These are phyloP conservation scores for Sebastes diaconus DNA, from an alignment of 2,797 vertebrate genomes.

Conservation along the genomic window DNA sequence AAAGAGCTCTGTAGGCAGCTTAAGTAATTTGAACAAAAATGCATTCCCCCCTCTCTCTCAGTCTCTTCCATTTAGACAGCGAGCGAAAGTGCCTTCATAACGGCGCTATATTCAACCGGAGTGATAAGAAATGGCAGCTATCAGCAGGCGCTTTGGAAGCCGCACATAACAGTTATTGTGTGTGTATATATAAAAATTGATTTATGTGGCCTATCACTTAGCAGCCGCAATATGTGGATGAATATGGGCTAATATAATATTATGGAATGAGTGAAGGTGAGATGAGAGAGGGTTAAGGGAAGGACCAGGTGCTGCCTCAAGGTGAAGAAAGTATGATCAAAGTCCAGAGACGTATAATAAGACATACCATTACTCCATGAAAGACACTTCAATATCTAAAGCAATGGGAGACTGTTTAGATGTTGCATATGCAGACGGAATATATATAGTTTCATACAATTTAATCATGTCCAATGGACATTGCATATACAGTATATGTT, in stretches of 20 bases:
- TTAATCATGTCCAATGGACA: neutral
- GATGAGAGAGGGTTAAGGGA: constrained; percentile 51
- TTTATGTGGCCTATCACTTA: constrained; percentile 72
- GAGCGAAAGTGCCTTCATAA: constrained; percentile 66
- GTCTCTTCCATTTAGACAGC: constrained; percentile 58
- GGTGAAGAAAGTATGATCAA: constrained; percentile 47
- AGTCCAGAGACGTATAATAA: neutral
- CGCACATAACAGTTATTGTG: constrained; percentile 62
- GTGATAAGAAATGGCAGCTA: constrained; percentile 79
- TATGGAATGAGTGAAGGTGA: constrained; percentile 18
- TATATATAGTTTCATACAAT: neutral
- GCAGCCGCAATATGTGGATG: constrained; percentile 57
- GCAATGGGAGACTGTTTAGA: neutral
- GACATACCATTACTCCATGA: neutral
- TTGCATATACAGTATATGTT: too few species aligned
- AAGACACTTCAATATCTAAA: neutral
- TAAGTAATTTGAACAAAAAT: constrained; percentile 65
- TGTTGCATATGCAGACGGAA: neutral
- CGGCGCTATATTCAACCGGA: constrained; percentile 48
- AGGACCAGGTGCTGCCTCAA: constrained; percentile 52
- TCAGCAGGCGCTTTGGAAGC: constrained; percentile 67
- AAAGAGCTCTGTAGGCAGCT: constrained; percentile 49
- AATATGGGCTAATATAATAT: constrained; percentile 68
- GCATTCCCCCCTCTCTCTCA: constrained; percentile 29
- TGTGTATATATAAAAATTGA: constrained; percentile 59